phyloP scores from a whole-genome alignment of 2,888 invertebrate genomes.

The Calameuta idolon region DNA sequence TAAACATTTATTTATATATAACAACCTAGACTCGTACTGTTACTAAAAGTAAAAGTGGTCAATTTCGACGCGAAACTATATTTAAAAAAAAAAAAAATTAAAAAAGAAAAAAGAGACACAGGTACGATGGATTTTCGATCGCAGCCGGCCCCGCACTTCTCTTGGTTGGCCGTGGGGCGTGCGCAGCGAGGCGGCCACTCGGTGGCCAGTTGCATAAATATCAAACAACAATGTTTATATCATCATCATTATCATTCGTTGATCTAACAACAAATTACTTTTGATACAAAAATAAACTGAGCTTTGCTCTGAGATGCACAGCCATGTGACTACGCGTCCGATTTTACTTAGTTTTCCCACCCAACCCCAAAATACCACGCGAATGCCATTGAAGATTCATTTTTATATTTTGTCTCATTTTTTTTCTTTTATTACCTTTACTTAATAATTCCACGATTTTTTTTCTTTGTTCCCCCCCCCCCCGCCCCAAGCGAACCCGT shows the following conservation, averaged over 20 bases:
- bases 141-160: constrained; percentile 39
- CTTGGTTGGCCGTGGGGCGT: constrained; percentile 12
- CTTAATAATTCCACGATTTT: neutral
- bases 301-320: constrained; percentile 65
- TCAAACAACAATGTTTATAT: constrained; percentile 57
- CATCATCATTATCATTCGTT: constrained; percentile 47
- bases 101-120: constrained; percentile 29
- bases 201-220: constrained; percentile 64
- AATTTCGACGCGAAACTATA: constrained; percentile 49
- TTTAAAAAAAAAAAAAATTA: neutral
- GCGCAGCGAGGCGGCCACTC: constrained; percentile 51
- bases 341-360: constrained; percentile 22
- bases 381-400: neutral
- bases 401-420: neutral
- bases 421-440: neutral
- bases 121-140: constrained; percentile 50
- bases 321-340: constrained; percentile 64
- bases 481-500: neutral
- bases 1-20: constrained; percentile 44
- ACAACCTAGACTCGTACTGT: constrained; percentile 43
- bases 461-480: neutral
- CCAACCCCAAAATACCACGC: neutral
- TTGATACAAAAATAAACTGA: constrained; percentile 66
- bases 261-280: constrained; percentile 60
- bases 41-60: constrained; percentile 45